These are phyloP conservation scores for Torymus texanus DNA, from an alignment of 2,888 invertebrate species.

Conservation along the genomic window DNA sequence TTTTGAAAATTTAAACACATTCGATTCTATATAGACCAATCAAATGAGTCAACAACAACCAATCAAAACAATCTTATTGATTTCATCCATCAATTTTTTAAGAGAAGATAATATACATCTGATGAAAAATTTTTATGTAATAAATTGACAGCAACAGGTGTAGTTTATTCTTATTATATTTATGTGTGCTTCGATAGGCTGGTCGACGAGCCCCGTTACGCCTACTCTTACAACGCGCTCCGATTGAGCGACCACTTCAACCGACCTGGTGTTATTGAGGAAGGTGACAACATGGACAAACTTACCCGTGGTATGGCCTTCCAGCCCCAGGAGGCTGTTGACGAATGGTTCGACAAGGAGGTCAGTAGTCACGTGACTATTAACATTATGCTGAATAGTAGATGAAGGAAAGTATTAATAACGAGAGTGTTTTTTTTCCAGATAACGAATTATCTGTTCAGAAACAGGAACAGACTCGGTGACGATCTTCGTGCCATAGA, in stretches of 20 bases:
- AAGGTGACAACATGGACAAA: conserved; percentile 82
- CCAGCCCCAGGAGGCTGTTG: conserved; percentile 86
- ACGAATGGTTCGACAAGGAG: conserved; percentile 86
- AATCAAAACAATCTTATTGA: no score
- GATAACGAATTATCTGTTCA: conserved; percentile 83
- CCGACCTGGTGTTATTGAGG: conserved; percentile 81
- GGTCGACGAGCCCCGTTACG: conserved; percentile 59
- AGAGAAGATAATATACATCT: no score
- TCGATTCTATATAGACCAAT: no score
- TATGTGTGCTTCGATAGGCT: conserved; percentile 53
- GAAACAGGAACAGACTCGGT: conserved; percentile 84
- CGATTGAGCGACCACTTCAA: conserved; percentile 85
- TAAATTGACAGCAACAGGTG: no score
- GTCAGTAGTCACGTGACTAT: conserved; percentile 74
- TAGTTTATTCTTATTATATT: no score
- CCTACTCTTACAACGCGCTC: conserved; percentile 75
- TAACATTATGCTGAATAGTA: no score
- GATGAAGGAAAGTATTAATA: no score
- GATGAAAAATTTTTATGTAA: no score
- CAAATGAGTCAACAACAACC: no score
- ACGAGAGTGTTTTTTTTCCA: conserved; percentile 63
- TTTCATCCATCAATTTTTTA: no score
- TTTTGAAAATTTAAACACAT: no score
- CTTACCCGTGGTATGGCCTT: conserved; percentile 85
- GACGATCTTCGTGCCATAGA: conserved; percentile 88